Conservation (phyloP, 2,888 invertebrate species). For the Saturnia pavonia region DNA sequence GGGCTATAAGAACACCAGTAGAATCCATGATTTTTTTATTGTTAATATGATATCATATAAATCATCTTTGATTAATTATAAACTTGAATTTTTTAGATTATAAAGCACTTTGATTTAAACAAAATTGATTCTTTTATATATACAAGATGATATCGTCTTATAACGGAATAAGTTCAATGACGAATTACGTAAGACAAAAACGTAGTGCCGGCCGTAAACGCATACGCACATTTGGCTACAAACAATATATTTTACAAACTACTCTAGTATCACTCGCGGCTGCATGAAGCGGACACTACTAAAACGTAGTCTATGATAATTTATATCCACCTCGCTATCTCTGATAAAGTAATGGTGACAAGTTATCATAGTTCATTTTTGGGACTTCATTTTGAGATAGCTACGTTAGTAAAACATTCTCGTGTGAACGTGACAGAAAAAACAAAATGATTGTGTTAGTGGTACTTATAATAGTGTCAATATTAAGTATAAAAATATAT, state of each 20-base stretch:
- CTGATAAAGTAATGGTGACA: slow-evolving; percentile 39
- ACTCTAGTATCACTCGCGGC: slow-evolving; percentile 41
- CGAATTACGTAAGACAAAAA: slow-evolving; percentile 52
- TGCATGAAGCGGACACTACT: slow-evolving; percentile 33
- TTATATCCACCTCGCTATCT: slow-evolving; percentile 31
- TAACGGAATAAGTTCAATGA: slow-evolving; percentile 41
- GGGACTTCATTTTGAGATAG: slow-evolving; percentile 32
- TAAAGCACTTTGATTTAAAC: background rate
- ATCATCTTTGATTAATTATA: too few relatives aligned
- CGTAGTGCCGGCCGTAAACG: slow-evolving; percentile 37
- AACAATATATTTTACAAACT: slow-evolving; percentile 16
- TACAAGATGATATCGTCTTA: slow-evolving; percentile 43
- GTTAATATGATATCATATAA: too few relatives aligned
- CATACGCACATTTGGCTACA: slow-evolving; percentile 56
- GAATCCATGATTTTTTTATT: too few relatives aligned
- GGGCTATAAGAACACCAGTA: background rate
- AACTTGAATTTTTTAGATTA: too few relatives aligned
- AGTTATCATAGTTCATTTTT: slow-evolving; percentile 35
- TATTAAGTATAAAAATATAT: slow-evolving; percentile 59
- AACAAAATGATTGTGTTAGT: slow-evolving; percentile 50
- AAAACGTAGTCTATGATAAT: slow-evolving; percentile 25
- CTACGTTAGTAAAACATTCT: slow-evolving; percentile 25
- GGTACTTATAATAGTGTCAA: slow-evolving; percentile 39
- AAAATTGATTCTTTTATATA: background rate
- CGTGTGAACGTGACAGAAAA: slow-evolving; percentile 18